These are phyloP conservation scores for Phenganax stokvisi DNA, from an alignment of 92 coral and sea anemone genomes.

Conservation along the genomic window DNA sequence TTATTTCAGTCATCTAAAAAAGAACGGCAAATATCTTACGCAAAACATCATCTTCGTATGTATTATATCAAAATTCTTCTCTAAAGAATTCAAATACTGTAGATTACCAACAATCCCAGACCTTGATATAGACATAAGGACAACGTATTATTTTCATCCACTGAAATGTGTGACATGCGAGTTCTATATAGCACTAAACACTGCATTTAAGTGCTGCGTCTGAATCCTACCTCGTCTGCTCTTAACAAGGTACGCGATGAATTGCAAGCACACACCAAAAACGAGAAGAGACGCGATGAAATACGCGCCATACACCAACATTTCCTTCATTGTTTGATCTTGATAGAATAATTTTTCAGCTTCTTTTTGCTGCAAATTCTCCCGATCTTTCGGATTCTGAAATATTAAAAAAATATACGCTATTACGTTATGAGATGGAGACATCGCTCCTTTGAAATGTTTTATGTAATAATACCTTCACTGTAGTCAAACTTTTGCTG, in stretches of 20 bases:
- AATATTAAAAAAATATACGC: not conserved
- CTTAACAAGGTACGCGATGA: constrained; percentile 53
- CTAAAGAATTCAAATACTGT: too few species aligned
- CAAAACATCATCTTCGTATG: too few species aligned
- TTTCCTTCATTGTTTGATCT: constrained; percentile 50
- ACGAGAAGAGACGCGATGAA: constrained; percentile 45
- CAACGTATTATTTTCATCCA: too few species aligned
- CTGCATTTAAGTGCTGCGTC: not conserved
- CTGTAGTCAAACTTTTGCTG: constrained; percentile 59
- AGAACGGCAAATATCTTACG: too few species aligned
- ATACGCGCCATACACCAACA: constrained; percentile 68
- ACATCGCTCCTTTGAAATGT: not conserved
- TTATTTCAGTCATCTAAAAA: too few species aligned
- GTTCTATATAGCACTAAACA: not conserved
- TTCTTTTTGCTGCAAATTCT: constrained; percentile 76
- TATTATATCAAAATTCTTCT: too few species aligned
- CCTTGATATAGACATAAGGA: too few species aligned
- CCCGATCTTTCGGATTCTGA: constrained; percentile 88
- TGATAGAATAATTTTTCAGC: constrained; percentile 85
- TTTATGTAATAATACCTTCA: constrained; percentile 56
- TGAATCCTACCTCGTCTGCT: constrained; percentile 42
- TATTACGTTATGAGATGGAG: not conserved
- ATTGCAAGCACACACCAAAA: constrained; percentile 64
- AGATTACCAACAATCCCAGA: too few species aligned
- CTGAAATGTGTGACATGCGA: not conserved